Conservation (phyloP, 2,797 vertebrate genomes). For the Pangasius larnaudii region DNA sequence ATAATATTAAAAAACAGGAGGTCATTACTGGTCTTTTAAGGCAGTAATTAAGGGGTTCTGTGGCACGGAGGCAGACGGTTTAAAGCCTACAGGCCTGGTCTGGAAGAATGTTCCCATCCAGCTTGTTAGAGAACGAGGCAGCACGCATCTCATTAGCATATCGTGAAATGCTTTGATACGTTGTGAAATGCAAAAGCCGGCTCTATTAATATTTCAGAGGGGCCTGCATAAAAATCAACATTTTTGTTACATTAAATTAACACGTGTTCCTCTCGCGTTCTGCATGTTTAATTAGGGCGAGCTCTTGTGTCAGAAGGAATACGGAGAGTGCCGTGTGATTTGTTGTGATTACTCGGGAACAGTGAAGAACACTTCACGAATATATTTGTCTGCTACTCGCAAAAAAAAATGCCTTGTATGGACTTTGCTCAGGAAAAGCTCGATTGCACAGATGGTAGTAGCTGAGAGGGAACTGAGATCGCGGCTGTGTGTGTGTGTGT, state of each 20-base stretch:
- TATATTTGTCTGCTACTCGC: slow-evolving; percentile 65
- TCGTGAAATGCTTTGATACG: slow-evolving; percentile 81
- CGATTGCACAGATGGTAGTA: slow-evolving; percentile 44
- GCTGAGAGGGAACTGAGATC: slow-evolving; percentile 33
- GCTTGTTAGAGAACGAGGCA: slow-evolving; percentile 76
- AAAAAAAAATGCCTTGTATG: slow-evolving; percentile 32
- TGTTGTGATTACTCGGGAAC: slow-evolving; percentile 70
- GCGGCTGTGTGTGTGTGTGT: background rate
- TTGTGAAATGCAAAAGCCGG: slow-evolving; percentile 79
- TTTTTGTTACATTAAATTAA: slow-evolving; percentile 89
- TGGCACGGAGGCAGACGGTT: slow-evolving; percentile 36
- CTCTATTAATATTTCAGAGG: slow-evolving; percentile 84
- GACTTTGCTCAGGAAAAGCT: slow-evolving; percentile 42
- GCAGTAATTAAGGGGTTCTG: slow-evolving; percentile 48
- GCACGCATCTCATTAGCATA: slow-evolving; percentile 77
- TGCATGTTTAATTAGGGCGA: slow-evolving; percentile 80
- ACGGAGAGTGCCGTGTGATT: slow-evolving; percentile 59
- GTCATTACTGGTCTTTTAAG: slow-evolving; percentile 51
- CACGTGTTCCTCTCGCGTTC: slow-evolving; percentile 84
- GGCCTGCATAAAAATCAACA: slow-evolving; percentile 84
- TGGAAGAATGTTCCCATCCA: slow-evolving; percentile 71
- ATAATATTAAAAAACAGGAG: slow-evolving; percentile 48
- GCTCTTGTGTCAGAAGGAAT: slow-evolving; percentile 70
- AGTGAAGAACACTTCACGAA: slow-evolving; percentile 68
- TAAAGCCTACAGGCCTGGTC: slow-evolving; percentile 52